Evolutionary conservation across 2,797 vertebrate genomes (phyloP), one percentile per base, ranked within the genome.

Genomic region (Leptatherina wallacei): DNA sequence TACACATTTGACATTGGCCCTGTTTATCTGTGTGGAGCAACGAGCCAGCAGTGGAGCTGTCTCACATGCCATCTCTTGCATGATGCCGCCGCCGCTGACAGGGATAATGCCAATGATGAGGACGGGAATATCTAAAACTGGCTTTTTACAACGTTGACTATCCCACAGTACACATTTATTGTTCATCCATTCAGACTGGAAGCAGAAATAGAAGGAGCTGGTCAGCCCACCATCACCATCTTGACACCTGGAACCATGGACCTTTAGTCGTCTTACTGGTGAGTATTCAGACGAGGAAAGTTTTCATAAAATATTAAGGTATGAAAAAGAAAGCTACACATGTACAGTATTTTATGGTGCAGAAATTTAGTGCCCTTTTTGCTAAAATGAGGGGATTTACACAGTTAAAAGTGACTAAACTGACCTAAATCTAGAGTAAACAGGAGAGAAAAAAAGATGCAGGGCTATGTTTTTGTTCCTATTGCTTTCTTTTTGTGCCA

Each of bases 21-120:
- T 61, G 71, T 86, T 80, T 73, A 75, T 88, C 73, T 61, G n/a
- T 76, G 20, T 22, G 35, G 57, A 68, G 61, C 79, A 36, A 69
- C 64, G 30, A 63, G 58, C 78, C 72, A 60, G 58, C 32, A 51
- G 55, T 32, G 2, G 47, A 20, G 72, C 75, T 10, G 69, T 82
- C 61, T 75, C 51, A 75, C 71, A 64, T 85, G 68, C 71, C 78
- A 66, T 72, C 77, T 75, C 55, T 85, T 82, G 89, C 84, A 79
- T 29, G 71, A 81, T 83, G 83, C 61, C 61, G 57, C 74, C 40
- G 75, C 63, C 64, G 20, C 44, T 84, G 58, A 58, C 54, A 18
- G 66, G 51, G 67, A 70, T 61, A 62, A 73, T 57, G 61, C 35
- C 36, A 56, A 4, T 30, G 64, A 65, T 54, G 68, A 35, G 32